Evolutionary conservation across 2,113 vertebrate species (phyloP).

Genomic region (Lanius collurio): DNA sequence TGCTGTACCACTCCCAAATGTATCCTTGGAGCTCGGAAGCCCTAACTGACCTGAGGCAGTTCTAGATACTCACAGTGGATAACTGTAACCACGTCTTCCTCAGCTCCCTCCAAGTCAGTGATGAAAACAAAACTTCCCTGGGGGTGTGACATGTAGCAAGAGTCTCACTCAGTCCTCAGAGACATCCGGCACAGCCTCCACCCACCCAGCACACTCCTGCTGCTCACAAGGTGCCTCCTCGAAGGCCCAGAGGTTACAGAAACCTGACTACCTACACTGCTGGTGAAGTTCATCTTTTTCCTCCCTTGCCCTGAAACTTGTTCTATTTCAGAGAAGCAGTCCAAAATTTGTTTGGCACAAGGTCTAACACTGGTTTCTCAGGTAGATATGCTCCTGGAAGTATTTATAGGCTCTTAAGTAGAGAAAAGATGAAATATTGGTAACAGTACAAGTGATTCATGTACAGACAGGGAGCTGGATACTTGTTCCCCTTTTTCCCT

Average conservation of each 20-base stretch:
- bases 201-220: not conserved
- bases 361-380: not conserved
- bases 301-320: not conserved
- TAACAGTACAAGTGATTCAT: not conserved
- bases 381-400: not conserved
- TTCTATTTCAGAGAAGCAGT: not conserved
- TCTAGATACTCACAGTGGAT: not conserved
- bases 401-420: not conserved
- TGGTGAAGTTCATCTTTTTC: not conserved
- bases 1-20: not conserved
- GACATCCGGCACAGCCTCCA: not conserved
- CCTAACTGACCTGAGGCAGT: not conserved
- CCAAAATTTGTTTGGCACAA: rapidly evolving
- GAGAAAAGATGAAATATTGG: not conserved
- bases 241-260: not conserved
- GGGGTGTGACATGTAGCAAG: not conserved
- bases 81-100: not conserved
- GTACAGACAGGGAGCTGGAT: not conserved
- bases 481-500: rapidly evolving
- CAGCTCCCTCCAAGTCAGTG: not conserved
- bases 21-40: not conserved
- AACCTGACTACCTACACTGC: not conserved
- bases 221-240: not conserved
- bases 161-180: not conserved
- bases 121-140: not conserved